A percentile compares a stretch with the other conserved stretches of the same genome.
Evolutionary conservation across 1,140 invertebrate genomes (phyloP).

Genomic region (Lineus longissimus): DNA sequence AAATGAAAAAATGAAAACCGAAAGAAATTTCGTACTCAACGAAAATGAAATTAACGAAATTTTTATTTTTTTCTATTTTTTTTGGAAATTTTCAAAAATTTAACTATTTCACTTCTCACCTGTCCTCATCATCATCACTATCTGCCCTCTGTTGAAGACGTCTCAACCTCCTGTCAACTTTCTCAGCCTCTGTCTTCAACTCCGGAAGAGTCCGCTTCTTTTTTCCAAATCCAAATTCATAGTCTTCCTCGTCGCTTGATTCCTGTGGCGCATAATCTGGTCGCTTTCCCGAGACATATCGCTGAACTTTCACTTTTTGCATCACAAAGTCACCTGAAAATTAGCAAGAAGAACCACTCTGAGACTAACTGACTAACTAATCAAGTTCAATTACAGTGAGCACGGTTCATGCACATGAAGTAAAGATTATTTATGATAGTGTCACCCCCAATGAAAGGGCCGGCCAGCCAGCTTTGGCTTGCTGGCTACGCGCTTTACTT

Average conservation of each 20-base stretch:
- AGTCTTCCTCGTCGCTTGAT: slow-evolving; percentile 60
- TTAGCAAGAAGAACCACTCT: not conserved
- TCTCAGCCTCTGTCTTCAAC: slow-evolving; percentile 20
- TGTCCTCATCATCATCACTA: slow-evolving; percentile 31
- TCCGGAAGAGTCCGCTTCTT: slow-evolving; percentile 14
- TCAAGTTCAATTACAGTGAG: too few species aligned
- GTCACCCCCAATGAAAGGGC: too few species aligned
- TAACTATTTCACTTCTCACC: not conserved
- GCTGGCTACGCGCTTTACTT: too few species aligned
- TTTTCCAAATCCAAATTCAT: slow-evolving; percentile 32
- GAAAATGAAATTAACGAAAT: too few species aligned
- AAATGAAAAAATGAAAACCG: too few species aligned
- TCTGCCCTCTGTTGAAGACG: slow-evolving; percentile 34
- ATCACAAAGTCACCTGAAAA: slow-evolving; percentile 51
- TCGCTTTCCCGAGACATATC: slow-evolving; percentile 57
- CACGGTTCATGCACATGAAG: too few species aligned
- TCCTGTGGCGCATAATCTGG: slow-evolving; percentile 52
- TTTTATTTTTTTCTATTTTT: too few species aligned
- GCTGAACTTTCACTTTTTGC: slow-evolving; percentile 58
- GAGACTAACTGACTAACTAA: too few species aligned
- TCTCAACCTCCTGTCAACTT: slow-evolving; percentile 35
- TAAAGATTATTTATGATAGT: too few species aligned
- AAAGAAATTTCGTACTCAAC: too few species aligned
- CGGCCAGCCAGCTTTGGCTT: too few species aligned
- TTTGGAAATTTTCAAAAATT: too few species aligned